Evolutionary conservation across 1,140 invertebrate species (phyloP).

Genomic region (Procambarus clarkii): DNA sequence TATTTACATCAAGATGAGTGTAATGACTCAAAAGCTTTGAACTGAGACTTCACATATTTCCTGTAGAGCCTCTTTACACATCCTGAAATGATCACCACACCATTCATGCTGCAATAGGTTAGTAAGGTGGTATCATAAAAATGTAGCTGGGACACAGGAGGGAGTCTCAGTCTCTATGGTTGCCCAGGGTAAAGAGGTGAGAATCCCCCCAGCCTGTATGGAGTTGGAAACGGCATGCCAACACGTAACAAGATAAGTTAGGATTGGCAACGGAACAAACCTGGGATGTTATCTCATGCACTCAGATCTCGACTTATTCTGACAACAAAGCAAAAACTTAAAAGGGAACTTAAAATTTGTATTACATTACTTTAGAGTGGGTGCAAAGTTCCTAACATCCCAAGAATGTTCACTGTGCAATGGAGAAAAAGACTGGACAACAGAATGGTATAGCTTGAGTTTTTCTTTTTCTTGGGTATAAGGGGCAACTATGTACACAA

Average conservation of each 20-base stretch:
- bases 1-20: conserved; percentile 67
- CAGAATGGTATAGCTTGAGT: conserved; percentile 14
- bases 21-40: conserved; percentile 68
- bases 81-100: conserved; percentile 53
- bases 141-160: background rate
- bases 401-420: conserved; percentile 45
- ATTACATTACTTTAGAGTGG: background rate
- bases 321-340: background rate
- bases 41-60: conserved; percentile 60
- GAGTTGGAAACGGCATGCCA: conserved; percentile 64
- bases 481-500: conserved; percentile 57
- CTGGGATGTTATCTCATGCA: conserved; percentile 19
- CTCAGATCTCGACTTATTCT: background rate
- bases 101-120: conserved; percentile 57
- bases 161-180: background rate
- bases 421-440: conserved; percentile 58
- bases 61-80: conserved; percentile 42
- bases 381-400: conserved; percentile 30
- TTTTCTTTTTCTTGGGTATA: conserved; percentile 23
- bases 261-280: conserved; percentile 15
- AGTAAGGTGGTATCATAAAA: conserved; percentile 40
- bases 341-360: background rate
- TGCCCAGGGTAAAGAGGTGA: background rate
- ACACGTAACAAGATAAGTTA: conserved; percentile 56
- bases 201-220: background rate